Percentiles rank a stretch among this genome's conserved stretches.
Conservation (phyloP, 64 coral and sea anemone species). For the Montipora capricornis region DNA sequence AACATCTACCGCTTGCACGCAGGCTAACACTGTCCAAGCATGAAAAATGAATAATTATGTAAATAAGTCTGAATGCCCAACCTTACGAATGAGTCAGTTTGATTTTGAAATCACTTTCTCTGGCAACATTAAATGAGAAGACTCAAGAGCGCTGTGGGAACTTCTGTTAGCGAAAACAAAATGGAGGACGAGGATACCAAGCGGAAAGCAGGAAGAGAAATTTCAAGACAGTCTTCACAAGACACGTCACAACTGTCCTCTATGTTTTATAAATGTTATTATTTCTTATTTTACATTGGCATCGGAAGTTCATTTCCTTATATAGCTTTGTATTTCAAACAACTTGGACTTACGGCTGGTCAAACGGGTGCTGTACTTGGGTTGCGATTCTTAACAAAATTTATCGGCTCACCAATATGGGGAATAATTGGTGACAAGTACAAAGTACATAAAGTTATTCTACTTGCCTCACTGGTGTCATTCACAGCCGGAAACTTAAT, state of each 20-base stretch:
- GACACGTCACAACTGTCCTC: not conserved
- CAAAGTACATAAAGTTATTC: slow-evolving; percentile 60
- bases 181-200: too few relatives aligned
- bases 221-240: not conserved
- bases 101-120: too few relatives aligned
- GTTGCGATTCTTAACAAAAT: slow-evolving; percentile 50
- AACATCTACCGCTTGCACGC: too few relatives aligned
- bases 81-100: too few relatives aligned
- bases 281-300: slow-evolving; percentile 65
- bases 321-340: slow-evolving; percentile 80
- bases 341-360: slow-evolving; percentile 62
- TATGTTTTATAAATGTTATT: slow-evolving; percentile 61
- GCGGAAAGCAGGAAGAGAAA: not conserved
- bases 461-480: slow-evolving; percentile 66
- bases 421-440: slow-evolving; percentile 70
- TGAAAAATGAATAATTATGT: not conserved
- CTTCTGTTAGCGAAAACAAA: too few relatives aligned
- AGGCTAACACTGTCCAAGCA: too few relatives aligned
- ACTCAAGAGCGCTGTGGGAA: too few relatives aligned
- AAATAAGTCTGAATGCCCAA: too few relatives aligned
- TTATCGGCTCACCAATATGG: slow-evolving; percentile 73
- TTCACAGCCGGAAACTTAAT: too few relatives aligned
- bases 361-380: slow-evolving; percentile 68
- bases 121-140: too few relatives aligned
- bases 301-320: slow-evolving; percentile 77